Conservation (phyloP, 2,888 invertebrate species). For the Dione juno region DNA sequence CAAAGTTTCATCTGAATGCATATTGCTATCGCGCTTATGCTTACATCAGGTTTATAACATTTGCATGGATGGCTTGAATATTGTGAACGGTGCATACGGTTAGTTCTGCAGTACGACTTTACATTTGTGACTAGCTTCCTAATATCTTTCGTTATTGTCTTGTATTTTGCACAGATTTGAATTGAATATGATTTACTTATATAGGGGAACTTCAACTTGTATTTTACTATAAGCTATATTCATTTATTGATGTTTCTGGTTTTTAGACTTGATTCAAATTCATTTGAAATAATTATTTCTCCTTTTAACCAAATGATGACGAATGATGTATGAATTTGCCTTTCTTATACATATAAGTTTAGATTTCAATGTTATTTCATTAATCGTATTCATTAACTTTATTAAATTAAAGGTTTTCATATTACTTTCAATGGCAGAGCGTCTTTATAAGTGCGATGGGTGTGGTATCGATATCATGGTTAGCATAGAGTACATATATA, state of each 20-base stretch:
- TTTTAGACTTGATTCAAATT: not conserved
- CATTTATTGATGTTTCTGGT: too few species aligned
- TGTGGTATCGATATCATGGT: too few species aligned
- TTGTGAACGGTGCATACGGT: not conserved
- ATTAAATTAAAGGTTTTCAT: not conserved
- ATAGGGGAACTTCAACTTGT: too few species aligned
- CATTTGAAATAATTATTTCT: too few species aligned
- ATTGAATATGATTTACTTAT: not conserved
- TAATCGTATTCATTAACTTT: not conserved
- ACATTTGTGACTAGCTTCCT: slow-evolving; percentile 4
- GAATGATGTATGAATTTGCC: too few species aligned
- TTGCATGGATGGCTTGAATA: slow-evolving; percentile 13
- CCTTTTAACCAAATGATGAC: too few species aligned
- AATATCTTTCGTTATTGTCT: not conserved
- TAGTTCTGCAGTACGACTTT: slow-evolving; percentile 7
- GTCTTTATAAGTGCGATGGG: too few species aligned
- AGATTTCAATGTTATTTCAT: not conserved
- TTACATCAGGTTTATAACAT: slow-evolving; percentile 27
- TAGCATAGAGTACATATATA: too few species aligned
- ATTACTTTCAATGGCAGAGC: not conserved
- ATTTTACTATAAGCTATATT: not conserved
- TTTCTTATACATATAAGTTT: too few species aligned
- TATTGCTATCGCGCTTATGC: slow-evolving; percentile 32
- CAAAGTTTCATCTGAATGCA: slow-evolving; percentile 36
- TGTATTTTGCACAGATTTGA: not conserved